Evolutionary conservation across 2,113 vertebrate species (phyloP), one percentile per base, ranked within the genome.

Genomic region (Rostratula benghalensis): DNA sequence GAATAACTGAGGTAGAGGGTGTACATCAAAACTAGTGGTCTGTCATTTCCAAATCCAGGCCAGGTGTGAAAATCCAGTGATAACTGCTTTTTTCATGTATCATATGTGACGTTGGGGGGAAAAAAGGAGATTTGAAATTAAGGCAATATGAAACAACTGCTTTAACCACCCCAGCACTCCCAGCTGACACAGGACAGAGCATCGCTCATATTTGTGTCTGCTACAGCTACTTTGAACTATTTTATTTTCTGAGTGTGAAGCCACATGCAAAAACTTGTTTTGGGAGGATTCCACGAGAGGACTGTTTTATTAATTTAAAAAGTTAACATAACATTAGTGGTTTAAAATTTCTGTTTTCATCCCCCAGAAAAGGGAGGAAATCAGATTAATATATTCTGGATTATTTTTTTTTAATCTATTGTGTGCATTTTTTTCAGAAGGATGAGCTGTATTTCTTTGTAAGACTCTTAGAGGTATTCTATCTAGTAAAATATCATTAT

Each of bases 401-500:
- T 80, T 37, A 12, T 45, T 77, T 88, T 65, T 90, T 23, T 63
- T 85, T 60, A 18, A 54, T 68, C 8, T 24, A 68, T 45, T n/a
- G 7, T n/a, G 6, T 54, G 16, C 16, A 35, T 70, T 81, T 77
- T 89, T 84, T 65, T 25, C 6, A 31, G 63, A 75, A 56, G 24
- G 18, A 64, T 69, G n/a, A 54, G 10, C n/a, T 81, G 13, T 77
- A 51, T 94, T 92, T 90, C 63, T 92, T 91, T 80, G 31, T 57
- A 70, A 84, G 54, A 39, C 9, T 83, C 59, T 60, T 51, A n/a
- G 21, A 93, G 69, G 60, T 73, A 23, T 96, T 89, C 69, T 87
- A 22, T 88, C 83, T 87, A 60, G 74, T 83, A 39, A 80, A 94
- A 91, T 84, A 94, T 86, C 79, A 92, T 95, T 94, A 83, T 95